Evolutionary conservation across 2,797 vertebrate genomes (phyloP), one percentile per base, ranked within the genome.

Genomic region (Loris lydekkerianus): DNA sequence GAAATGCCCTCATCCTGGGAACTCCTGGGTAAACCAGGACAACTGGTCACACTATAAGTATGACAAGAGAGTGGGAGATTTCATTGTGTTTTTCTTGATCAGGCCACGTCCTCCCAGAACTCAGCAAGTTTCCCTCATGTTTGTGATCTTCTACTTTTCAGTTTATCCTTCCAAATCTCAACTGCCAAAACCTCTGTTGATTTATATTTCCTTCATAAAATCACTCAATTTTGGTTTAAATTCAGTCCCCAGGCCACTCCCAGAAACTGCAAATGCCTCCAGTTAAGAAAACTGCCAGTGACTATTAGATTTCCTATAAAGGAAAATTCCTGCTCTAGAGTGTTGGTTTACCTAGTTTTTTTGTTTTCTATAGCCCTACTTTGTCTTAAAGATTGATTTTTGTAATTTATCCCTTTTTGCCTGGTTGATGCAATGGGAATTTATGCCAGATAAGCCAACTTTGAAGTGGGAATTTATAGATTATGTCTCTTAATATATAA

Each of bases 231-330:
- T 89, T 89, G 67, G 21, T 65, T 86, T 17, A 86, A 25, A 2
- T 78, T 14, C 43, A 80, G 20, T 56, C 25, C 20, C 86, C 53
- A 34, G 11, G 2, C 65, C 53, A 90, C 23, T 82, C 4, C 34
- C 40, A 91, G 18, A 89, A 93, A 67, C 83, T 88, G 23, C 37
- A 89, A 92, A 93, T 53, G 53, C 29, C 21, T 84, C 20, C 58
- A 80, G 20, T 93, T 89, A 91, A 88, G 78, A 96, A 90, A 95
- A 88, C 58, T 81, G 31, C 14, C 29, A 86, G n/a, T 15, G n/a
- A 77, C 37, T 49, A 83, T 31, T 76, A n/a, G 11, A 65, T 88
- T 90, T 86, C 61, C 76, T 70, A 82, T 58, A 34, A 61, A 34
- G 34, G 9, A 20, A 92, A 46, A 15, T 87, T 89, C 53, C 23